Evolutionary conservation across 2,797 vertebrate genomes (phyloP).

Genomic region (Furcifer pardalis): DNA sequence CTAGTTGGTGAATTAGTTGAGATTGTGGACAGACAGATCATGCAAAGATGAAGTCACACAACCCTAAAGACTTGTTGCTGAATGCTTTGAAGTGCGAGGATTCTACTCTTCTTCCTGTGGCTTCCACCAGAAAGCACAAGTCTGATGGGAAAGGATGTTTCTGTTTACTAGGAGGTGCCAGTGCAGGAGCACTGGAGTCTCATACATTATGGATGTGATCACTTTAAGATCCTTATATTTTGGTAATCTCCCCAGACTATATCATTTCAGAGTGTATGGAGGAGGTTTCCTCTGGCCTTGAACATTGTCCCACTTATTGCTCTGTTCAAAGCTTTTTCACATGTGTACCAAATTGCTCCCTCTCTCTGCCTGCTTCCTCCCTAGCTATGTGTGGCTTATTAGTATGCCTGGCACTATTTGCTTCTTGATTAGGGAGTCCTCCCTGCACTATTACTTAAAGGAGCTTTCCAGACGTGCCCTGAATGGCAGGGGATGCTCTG

Average conservation of each 20-base stretch:
- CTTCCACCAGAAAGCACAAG: neutral
- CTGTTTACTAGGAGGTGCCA: neutral
- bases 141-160: neutral
- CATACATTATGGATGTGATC: neutral
- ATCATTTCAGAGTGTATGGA: neutral
- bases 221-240: neutral
- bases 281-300: neutral
- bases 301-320: neutral
- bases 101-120: neutral
- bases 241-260: neutral
- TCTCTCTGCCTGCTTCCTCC: neutral
- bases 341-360: neutral
- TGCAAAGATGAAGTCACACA: neutral
- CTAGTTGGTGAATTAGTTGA: neutral
- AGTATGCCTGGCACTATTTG: constrained; percentile 26
- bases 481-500: constrained; percentile 12
- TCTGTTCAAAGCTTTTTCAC: neutral
- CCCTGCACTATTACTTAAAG: constrained; percentile 38
- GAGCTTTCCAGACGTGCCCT: constrained; percentile 39
- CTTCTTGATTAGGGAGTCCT: constrained; percentile 43
- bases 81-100: neutral
- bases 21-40: neutral
- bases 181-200: neutral
- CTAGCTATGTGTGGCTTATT: constrained; percentile 8
- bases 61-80: neutral